Evolutionary conservation across 2,797 vertebrate genomes (phyloP), one percentile per base, ranked within the genome.

Genomic region (Gymnothorax reevesii): DNA sequence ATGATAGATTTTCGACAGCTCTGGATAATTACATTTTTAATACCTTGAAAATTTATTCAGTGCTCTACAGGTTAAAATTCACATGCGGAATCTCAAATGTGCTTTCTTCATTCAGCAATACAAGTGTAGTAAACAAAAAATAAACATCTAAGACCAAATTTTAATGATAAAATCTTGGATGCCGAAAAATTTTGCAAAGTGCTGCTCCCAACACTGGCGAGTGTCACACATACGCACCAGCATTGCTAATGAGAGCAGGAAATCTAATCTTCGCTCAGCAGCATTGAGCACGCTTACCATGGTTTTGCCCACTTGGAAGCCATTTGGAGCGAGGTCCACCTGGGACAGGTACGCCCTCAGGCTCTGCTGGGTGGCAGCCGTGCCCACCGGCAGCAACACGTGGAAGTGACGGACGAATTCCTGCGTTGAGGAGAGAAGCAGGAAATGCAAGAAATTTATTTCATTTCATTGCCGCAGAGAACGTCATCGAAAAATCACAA

Each of bases 291-390:
- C 10, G 5, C 20, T 57, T 96, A 99, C 99, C 98, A 97, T 99
- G 0, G 97, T 98, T 93, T 96, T 97, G 89, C 99, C 99, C 89
- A 99, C 97, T 99, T 99, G 98, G 89, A 96, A 98, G 75, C 96
- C 97, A 86, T 98, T 96, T 69, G 95, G 90, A 86, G 95, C 90
- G 0, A 97, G 95, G 93, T 97, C 93, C 57, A 95, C 94, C 92
- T 96, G 96, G 92, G 55, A 93, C 94, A 99, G 96, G 94, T 97
- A 97, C 86, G 95, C 93, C 86, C 95, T 95, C 93, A 99, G 97
- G 82, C 95, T 95, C 87, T 96, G 93, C 91, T 96, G 97, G 82
- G 96, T 95, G 2, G 97, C 92, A 64, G 90, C 92, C 91, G 95
- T 94, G 87, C 94, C 94, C 90, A 92, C 96, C 0, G 97, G 97